Evolutionary conservation across 2,888 invertebrate genomes (phyloP).

Genomic region (Lamellibrachia columna): DNA sequence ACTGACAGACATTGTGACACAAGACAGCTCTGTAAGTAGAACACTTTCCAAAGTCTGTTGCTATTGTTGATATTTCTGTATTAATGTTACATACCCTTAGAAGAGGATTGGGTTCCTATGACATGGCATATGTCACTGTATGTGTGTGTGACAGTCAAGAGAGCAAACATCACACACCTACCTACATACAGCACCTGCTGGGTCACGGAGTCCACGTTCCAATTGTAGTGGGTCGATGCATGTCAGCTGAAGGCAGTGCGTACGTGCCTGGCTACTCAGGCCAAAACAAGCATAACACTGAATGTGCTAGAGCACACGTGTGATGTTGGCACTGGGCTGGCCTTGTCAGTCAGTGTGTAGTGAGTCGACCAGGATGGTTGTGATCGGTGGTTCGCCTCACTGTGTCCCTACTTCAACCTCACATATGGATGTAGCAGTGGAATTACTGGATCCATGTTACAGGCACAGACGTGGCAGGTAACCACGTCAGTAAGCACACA

Average conservation of each 20-base stretch:
- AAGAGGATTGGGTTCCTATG: neutral
- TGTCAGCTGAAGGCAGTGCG: neutral
- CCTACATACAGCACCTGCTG: neutral
- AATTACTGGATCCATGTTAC: neutral
- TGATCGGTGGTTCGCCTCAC: neutral
- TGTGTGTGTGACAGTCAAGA: neutral
- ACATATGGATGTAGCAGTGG: neutral
- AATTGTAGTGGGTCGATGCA: neutral
- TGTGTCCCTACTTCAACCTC: neutral
- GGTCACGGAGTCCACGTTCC: neutral
- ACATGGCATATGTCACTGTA: neutral
- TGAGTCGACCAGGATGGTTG: neutral
- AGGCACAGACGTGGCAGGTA: neutral
- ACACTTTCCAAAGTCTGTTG: neutral
- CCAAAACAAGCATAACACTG: neutral
- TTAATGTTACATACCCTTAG: neutral
- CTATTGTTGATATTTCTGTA: neutral
- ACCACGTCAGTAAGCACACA: neutral
- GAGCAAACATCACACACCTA: neutral
- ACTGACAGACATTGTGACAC: neutral
- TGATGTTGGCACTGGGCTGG: neutral
- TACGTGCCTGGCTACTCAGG: neutral
- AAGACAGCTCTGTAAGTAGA: neutral
- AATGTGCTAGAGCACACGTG: slow-evolving; percentile 10
- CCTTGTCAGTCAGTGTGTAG: neutral